Evolutionary conservation across 2,888 invertebrate genomes (phyloP).

Genomic region (Troides aeacus): DNA sequence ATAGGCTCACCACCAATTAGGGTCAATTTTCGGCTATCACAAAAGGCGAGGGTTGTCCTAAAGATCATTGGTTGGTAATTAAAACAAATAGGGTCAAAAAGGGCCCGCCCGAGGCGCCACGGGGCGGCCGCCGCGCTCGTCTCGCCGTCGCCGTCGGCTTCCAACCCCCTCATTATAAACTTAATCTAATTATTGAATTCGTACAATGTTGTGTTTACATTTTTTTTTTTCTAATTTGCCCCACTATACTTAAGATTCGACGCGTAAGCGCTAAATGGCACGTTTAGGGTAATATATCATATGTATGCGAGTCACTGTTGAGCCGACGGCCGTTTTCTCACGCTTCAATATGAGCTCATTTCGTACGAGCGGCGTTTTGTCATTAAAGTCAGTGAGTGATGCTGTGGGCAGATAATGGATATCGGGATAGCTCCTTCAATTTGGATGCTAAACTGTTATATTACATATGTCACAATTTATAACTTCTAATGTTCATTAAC

Average conservation of each 20-base stretch:
- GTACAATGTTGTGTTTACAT: slow-evolving; percentile 80
- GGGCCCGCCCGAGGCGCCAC: slow-evolving; percentile 74
- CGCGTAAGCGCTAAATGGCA: slow-evolving; percentile 79
- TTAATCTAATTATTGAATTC: slow-evolving; percentile 81
- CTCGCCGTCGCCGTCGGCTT: slow-evolving; percentile 69
- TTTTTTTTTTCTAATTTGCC: slow-evolving; percentile 75
- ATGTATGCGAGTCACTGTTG: slow-evolving; percentile 68
- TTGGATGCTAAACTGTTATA: not conserved
- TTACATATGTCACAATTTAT: not conserved
- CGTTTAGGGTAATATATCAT: slow-evolving; percentile 78
- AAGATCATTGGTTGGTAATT: slow-evolving; percentile 75
- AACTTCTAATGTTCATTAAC: not conserved
- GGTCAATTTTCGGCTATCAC: slow-evolving; percentile 70
- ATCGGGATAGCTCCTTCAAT: slow-evolving; percentile 17
- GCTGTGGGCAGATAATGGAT: slow-evolving; percentile 7
- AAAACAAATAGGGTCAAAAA: slow-evolving; percentile 79
- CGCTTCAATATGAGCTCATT: slow-evolving; percentile 42
- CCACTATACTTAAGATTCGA: slow-evolving; percentile 77
- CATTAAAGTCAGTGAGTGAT: slow-evolving; percentile 26
- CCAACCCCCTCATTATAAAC: slow-evolving; percentile 74
- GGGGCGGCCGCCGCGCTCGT: slow-evolving; percentile 62
- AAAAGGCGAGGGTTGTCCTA: slow-evolving; percentile 70
- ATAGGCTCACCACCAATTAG: slow-evolving; percentile 65
- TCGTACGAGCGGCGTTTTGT: slow-evolving; percentile 30
- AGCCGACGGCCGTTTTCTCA: slow-evolving; percentile 65